Conservation (phyloP, 2,113 vertebrate genomes). For the Zosterops lateralis region DNA sequence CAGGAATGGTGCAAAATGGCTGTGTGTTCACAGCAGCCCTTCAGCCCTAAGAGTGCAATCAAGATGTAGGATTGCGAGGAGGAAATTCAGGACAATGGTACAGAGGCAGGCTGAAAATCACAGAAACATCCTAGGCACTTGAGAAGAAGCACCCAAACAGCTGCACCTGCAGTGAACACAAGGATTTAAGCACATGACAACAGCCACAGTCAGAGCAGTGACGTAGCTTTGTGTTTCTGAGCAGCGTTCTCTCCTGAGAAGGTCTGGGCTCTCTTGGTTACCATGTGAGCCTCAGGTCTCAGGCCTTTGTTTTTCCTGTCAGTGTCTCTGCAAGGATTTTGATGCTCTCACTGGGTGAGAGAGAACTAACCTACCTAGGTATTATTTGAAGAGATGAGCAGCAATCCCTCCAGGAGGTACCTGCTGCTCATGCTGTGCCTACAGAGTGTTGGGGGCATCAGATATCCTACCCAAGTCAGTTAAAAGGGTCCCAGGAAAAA, state of each 20-base stretch:
- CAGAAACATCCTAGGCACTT: not conserved
- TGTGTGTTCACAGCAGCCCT: not conserved
- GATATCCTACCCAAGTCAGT: not conserved
- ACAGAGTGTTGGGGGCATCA: fast-evolving
- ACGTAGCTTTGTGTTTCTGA: not conserved
- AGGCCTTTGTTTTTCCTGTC: not conserved
- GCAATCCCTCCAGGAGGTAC: not conserved
- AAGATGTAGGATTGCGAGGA: not conserved
- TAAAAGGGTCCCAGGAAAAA: not conserved
- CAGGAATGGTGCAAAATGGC: not conserved
- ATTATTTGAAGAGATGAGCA: not conserved
- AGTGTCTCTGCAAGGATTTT: not conserved
- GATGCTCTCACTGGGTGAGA: not conserved
- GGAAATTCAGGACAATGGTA: not conserved
- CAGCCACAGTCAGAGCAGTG: not conserved
- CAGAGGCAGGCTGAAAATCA: not conserved
- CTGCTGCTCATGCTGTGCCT: not conserved
- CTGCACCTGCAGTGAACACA: not conserved
- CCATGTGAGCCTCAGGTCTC: not conserved
- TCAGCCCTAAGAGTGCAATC: not conserved
- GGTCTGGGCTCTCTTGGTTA: not conserved
- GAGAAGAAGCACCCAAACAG: not conserved
- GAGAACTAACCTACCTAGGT: not conserved
- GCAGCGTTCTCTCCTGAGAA: not conserved
- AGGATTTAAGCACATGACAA: not conserved